phyloP scores from a whole-genome alignment of 2,888 invertebrate genomes.

The Deilephila elpenor region DNA sequence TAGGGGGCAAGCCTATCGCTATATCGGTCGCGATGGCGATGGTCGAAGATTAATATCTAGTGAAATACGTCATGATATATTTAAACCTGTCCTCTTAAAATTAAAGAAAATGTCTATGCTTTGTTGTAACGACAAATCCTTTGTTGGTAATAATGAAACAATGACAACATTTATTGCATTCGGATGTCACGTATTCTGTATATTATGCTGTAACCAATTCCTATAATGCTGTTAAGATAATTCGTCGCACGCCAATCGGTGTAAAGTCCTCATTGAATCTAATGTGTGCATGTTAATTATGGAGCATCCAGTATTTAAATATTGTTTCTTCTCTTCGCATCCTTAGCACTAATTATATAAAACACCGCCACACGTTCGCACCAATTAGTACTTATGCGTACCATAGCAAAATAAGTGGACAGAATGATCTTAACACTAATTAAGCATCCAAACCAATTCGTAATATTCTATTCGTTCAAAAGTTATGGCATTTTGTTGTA shows the following conservation, averaged over 20 bases:
- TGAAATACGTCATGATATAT: not conserved
- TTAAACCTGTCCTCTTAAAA: not conserved
- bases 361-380: not conserved
- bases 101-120: no score
- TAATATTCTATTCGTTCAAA: conserved; percentile 12
- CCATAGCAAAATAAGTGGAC: conserved; percentile 27
- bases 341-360: not conserved
- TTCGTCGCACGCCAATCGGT: not conserved
- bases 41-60: not conserved
- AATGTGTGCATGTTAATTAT: not conserved
- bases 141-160: not conserved
- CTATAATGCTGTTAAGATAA: conserved; percentile 1
- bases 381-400: not conserved
- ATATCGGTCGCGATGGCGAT: no score
- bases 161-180: not conserved
- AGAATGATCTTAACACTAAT: conserved; percentile 28
- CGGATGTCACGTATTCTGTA: not conserved
- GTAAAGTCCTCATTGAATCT: not conserved
- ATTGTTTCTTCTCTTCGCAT: conserved; percentile 21
- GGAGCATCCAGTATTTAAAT: not conserved
- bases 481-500: conserved; percentile 65
- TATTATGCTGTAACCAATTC: not conserved
- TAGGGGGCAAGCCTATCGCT: no score
- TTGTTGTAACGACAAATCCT: not conserved
- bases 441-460: conserved; percentile 26